phyloP scores from a whole-genome alignment of 2,888 invertebrate genomes.

The Napeogenes inachia region DNA sequence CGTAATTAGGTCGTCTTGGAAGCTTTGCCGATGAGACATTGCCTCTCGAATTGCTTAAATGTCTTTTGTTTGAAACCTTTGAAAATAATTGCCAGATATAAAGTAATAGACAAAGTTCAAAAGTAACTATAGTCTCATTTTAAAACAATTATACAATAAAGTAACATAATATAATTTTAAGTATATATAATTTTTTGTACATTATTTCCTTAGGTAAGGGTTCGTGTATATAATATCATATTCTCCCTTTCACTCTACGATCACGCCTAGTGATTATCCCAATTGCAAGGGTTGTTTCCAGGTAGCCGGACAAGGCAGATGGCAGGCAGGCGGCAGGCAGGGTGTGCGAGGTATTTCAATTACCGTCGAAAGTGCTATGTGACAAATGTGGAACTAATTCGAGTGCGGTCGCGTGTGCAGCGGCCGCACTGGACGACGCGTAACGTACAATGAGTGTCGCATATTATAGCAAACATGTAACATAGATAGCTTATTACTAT shows the following conservation, averaged over 20 bases:
- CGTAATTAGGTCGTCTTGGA: slow-evolving; percentile 38
- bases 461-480: no score
- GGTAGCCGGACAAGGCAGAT: neutral
- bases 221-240: neutral
- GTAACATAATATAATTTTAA: no score
- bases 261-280: neutral
- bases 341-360: slow-evolving; percentile 26
- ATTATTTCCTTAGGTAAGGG: neutral
- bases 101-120: neutral
- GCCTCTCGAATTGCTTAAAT: slow-evolving; percentile 23
- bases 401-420: slow-evolving; percentile 10
- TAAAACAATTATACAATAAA: no score
- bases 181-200: neutral
- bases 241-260: neutral
- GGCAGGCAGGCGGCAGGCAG: neutral
- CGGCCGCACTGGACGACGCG: slow-evolving; percentile 6
- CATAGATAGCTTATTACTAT: no score
- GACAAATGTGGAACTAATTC: slow-evolving; percentile 26
- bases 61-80: slow-evolving; percentile 10
- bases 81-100: neutral
- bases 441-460: neutral
- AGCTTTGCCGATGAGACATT: slow-evolving; percentile 30
- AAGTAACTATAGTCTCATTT: neutral
- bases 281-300: neutral
- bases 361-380: slow-evolving; percentile 24